A percentile compares a stretch with the other conserved stretches of the same genome.
These are phyloP conservation scores for Agrotis ipsilon DNA, from an alignment of 2,888 invertebrate genomes.

Conservation along the genomic window DNA sequence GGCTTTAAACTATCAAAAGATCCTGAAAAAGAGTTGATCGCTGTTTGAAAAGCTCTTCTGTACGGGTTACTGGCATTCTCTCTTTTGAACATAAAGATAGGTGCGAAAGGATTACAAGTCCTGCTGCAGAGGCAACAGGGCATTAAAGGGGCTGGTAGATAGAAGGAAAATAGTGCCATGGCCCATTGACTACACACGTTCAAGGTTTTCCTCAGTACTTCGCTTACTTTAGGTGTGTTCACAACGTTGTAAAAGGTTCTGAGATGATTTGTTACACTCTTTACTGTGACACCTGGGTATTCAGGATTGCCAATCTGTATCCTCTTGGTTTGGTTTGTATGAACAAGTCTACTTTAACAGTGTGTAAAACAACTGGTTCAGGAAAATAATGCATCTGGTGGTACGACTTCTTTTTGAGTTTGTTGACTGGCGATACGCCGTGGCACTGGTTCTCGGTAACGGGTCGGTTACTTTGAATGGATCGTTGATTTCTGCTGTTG, in stretches of 20 bases:
- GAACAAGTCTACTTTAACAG: neutral
- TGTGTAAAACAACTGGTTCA: neutral
- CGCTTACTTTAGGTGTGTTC: conserved; percentile 75
- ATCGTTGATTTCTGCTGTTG: conserved; percentile 80
- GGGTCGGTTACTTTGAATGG: conserved; percentile 67
- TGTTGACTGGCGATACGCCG: neutral
- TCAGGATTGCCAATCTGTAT: conserved; percentile 25
- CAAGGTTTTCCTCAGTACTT: conserved; percentile 81
- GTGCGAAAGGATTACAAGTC: conserved; percentile 85
- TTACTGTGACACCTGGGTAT: conserved; percentile 53
- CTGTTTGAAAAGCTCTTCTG: conserved; percentile 82
- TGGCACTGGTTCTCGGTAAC: conserved; percentile 39
- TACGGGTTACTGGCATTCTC: conserved; percentile 86
- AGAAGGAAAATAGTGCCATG: conserved; percentile 83
- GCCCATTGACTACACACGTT: conserved; percentile 85
- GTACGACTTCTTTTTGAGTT: neutral
- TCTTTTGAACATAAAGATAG: conserved; percentile 82
- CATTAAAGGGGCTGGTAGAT: conserved; percentile 83
- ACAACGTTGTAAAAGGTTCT: conserved; percentile 71
- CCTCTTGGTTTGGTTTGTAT: conserved; percentile 21
- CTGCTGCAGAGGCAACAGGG: conserved; percentile 85
- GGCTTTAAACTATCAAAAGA: conserved; percentile 83
- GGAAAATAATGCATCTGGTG: neutral
- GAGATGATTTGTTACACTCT: conserved; percentile 71
- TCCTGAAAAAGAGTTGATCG: conserved; percentile 80